These are phyloP conservation scores for Phasia obesa DNA, from an alignment of 2,888 invertebrate species.

Conservation along the genomic window DNA sequence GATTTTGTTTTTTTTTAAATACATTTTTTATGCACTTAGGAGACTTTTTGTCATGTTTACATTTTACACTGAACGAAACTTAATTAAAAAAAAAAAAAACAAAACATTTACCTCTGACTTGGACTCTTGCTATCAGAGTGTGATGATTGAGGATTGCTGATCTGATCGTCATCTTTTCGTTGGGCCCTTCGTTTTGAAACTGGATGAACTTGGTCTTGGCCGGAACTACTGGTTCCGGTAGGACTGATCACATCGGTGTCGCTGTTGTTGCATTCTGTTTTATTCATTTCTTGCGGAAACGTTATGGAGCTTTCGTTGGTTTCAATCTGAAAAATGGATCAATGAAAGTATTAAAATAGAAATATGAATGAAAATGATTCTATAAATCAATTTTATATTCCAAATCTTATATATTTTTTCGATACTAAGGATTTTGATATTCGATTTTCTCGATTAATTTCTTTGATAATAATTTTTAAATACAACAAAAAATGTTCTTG, in stretches of 20 bases:
- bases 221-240: constrained; percentile 80
- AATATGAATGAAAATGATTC: background rate
- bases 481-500: too few relatives aligned
- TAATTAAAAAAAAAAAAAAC: background rate
- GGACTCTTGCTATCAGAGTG: constrained; percentile 86
- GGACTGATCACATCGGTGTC: constrained; percentile 79
- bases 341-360: background rate
- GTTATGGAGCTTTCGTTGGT: constrained; percentile 71
- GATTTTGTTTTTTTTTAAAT: too few relatives aligned
- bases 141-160: constrained; percentile 87
- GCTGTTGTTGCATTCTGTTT: constrained; percentile 78
- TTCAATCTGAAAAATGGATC: constrained; percentile 77
- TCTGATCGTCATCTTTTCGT: constrained; percentile 88
- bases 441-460: too few relatives aligned
- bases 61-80: background rate
- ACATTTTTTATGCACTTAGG: background rate
- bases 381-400: too few relatives aligned
- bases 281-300: constrained; percentile 77
- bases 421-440: background rate
- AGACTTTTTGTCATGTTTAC: background rate
- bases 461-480: too few relatives aligned
- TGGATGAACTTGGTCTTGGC: constrained; percentile 69
- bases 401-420: background rate
- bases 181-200: constrained; percentile 81
- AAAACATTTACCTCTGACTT: constrained; percentile 85